Conservation (phyloP, 2,888 invertebrate species). For the Caenorhabditis angaria region DNA sequence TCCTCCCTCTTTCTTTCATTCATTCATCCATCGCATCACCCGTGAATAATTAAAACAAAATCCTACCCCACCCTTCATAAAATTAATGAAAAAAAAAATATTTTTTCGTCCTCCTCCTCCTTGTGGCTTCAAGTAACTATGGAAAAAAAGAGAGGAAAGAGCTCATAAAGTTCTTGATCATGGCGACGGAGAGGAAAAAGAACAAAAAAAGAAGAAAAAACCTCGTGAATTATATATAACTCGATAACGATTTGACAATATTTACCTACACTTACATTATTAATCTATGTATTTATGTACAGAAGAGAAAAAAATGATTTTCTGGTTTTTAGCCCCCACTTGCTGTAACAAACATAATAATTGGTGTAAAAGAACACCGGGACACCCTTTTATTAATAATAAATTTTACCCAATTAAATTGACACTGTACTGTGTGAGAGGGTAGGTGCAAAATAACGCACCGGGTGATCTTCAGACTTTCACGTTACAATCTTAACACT, state of each 20-base stretch:
- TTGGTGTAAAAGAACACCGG: too few relatives aligned
- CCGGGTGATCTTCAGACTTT: too few relatives aligned
- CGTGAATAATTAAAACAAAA: constrained; percentile 6
- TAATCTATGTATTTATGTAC: background rate
- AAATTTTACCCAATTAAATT: too few relatives aligned
- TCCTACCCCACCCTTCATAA: background rate
- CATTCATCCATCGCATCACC: too few relatives aligned
- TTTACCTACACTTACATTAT: constrained; percentile 4
- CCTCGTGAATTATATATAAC: background rate
- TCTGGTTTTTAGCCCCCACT: too few relatives aligned
- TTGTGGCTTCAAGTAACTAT: background rate
- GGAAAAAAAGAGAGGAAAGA: background rate
- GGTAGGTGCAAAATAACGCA: too few relatives aligned
- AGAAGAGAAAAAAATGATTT: too few relatives aligned
- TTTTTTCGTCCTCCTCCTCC: background rate
- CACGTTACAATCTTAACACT: too few relatives aligned
- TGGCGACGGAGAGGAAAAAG: background rate
- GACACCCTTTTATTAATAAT: too few relatives aligned
- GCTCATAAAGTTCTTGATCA: background rate
- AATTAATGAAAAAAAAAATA: background rate
- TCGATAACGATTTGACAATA: constrained; percentile 3
- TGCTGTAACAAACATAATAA: too few relatives aligned
- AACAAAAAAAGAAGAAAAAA: background rate
- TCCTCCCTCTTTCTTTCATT: too few relatives aligned
- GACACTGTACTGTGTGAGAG: too few relatives aligned